A percentile compares a stretch with the other conserved stretches of the same genome.
Conservation (phyloP, 2,888 invertebrate genomes). For the Thereva nobilitata region DNA sequence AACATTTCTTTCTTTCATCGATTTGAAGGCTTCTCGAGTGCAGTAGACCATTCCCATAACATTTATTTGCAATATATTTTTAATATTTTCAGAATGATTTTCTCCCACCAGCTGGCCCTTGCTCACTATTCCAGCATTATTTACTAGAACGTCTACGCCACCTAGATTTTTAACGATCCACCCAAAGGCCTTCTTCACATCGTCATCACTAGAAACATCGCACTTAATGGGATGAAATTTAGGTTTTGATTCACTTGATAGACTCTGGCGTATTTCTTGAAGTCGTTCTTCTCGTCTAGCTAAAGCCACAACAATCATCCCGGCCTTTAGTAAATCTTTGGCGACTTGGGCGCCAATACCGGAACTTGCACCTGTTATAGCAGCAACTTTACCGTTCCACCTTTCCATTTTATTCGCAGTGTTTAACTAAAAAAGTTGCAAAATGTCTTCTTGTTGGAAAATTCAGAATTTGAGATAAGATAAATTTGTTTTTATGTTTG, state of each 20-base stretch:
- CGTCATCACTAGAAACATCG: conserved; percentile 61
- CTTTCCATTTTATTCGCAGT: conserved; percentile 59
- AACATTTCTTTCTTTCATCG: conserved; percentile 56
- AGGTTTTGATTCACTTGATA: conserved; percentile 48
- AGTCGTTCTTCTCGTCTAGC: conserved; percentile 59
- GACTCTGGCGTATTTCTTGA: conserved; percentile 48
- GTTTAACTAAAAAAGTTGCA: not conserved
- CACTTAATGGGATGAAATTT: conserved; percentile 57
- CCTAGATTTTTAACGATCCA: conserved; percentile 60
- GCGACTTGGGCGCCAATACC: conserved; percentile 64
- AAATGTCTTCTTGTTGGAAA: not conserved
- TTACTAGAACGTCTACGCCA: conserved; percentile 63
- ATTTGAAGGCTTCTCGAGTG: conserved; percentile 58
- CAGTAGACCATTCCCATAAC: conserved; percentile 58
- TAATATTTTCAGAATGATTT: conserved; percentile 47
- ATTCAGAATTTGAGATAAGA: not conserved
- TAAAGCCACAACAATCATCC: conserved; percentile 62
- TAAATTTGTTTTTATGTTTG: not conserved
- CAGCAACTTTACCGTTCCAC: conserved; percentile 64
- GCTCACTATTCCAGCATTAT: conserved; percentile 60
- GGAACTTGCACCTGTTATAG: conserved; percentile 67
- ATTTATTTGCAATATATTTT: conserved; percentile 58
- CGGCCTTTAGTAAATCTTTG: conserved; percentile 57
- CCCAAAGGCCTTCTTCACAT: conserved; percentile 61
- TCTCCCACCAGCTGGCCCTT: conserved; percentile 17